Evolutionary conservation across 2,797 vertebrate genomes (phyloP).

Genomic region (Danio kyathit): DNA sequence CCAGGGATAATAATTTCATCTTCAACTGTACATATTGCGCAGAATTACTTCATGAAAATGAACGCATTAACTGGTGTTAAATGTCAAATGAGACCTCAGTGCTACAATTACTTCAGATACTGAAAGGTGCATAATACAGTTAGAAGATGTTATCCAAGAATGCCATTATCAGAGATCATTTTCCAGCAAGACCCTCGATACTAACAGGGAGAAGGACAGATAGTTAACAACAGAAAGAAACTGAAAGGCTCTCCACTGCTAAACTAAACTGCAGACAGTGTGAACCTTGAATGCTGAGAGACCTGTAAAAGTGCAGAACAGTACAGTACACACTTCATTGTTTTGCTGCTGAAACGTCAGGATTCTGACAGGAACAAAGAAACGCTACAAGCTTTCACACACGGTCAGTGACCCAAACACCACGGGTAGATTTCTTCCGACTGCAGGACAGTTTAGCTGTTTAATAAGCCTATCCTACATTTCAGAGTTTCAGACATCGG

Average conservation of each 20-base stretch:
- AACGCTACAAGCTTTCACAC: slow-evolving; percentile 38
- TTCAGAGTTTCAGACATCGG: slow-evolving; percentile 31
- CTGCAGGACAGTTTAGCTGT: slow-evolving; percentile 34
- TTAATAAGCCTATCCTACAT: slow-evolving; percentile 54
- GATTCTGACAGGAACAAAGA: slow-evolving; percentile 27
- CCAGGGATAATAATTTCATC: no score
- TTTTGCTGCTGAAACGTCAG: slow-evolving; percentile 28
- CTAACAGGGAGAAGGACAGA: not conserved
- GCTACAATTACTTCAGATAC: no score
- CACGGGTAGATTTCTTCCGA: not conserved
- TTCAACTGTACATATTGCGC: no score
- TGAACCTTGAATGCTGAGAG: slow-evolving; percentile 9
- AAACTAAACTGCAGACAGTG: slow-evolving; percentile 5
- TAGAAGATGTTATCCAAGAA: not conserved
- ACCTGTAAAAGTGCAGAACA: slow-evolving; percentile 24
- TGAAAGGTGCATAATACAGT: not conserved
- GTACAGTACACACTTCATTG: slow-evolving; percentile 10
- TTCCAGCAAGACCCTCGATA: not conserved
- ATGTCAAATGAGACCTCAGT: no score
- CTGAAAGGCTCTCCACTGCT: not conserved
- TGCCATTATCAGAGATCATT: not conserved
- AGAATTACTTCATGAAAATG: no score
- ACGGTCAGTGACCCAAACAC: slow-evolving; percentile 22
- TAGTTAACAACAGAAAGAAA: not conserved
- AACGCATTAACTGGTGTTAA: no score